These are phyloP conservation scores for Yponomeuta malinellus DNA, from an alignment of 2,888 invertebrate species.

Conservation along the genomic window DNA sequence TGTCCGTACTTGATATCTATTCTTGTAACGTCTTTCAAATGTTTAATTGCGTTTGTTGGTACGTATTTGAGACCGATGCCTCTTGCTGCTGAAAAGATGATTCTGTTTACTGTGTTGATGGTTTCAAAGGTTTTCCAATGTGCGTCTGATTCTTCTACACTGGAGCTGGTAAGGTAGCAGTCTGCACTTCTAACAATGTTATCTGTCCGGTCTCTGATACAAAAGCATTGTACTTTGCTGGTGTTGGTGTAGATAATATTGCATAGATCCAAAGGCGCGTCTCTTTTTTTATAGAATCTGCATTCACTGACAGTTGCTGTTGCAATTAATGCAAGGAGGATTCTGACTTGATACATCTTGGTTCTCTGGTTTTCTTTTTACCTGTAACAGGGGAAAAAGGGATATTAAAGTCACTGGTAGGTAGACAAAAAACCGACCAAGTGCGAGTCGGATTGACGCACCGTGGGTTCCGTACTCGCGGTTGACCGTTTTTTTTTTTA, in stretches of 20 bases:
- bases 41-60: constrained; percentile 79
- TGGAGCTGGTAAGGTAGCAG: constrained; percentile 80
- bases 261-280: constrained; percentile 40
- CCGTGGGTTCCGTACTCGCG: too few species aligned
- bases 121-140: constrained; percentile 80
- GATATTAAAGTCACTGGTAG: background rate
- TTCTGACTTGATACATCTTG: constrained; percentile 1
- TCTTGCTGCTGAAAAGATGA: constrained; percentile 80
- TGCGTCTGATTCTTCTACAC: constrained; percentile 74
- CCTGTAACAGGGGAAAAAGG: background rate
- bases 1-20: constrained; percentile 81
- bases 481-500: too few species aligned
- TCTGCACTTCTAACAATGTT: constrained; percentile 76
- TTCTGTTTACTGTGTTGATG: constrained; percentile 76
- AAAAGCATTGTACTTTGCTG: constrained; percentile 55
- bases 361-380: background rate
- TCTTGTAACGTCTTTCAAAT: constrained; percentile 66
- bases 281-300: constrained; percentile 44
- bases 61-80: constrained; percentile 79
- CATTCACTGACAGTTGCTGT: constrained; percentile 43
- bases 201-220: constrained; percentile 34
- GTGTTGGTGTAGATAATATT: constrained; percentile 45
- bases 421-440: too few species aligned
- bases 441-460: too few species aligned
- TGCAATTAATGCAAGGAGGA: constrained; percentile 25